A percentile compares a stretch with the other conserved stretches of the same genome.
Evolutionary conservation across 1,140 invertebrate genomes (phyloP).

Genomic region (Drosophila sturtevanti): DNA sequence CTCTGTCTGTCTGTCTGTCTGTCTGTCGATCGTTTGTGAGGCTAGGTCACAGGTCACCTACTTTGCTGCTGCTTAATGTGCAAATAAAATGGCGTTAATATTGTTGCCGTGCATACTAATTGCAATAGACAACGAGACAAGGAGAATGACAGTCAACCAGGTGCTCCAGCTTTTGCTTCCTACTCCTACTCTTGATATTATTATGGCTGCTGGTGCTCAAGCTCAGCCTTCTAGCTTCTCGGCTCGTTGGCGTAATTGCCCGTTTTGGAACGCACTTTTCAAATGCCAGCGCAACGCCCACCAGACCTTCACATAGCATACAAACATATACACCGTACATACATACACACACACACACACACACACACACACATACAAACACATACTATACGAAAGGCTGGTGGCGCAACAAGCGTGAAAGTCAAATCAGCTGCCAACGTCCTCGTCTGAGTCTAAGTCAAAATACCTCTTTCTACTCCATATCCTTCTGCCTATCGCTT

Average conservation of each 20-base stretch:
- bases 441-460: conserved; percentile 15
- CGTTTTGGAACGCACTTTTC: conserved; percentile 39
- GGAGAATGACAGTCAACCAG: not conserved
- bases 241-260: conserved; percentile 37
- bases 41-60: conserved; percentile 47
- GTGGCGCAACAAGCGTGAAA: conserved; percentile 61
- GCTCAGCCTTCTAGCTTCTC: conserved; percentile 2
- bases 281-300: conserved; percentile 11
- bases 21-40: conserved; percentile 8
- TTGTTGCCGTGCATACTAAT: conserved; percentile 70
- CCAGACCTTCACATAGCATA: not conserved
- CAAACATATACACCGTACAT: not conserved
- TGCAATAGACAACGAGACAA: conserved; percentile 36
- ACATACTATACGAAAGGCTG: not conserved
- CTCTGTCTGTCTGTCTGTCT: not conserved
- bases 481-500: no score
- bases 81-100: conserved; percentile 71
- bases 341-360: not conserved
- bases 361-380: not conserved
- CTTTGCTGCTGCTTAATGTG: conserved; percentile 55
- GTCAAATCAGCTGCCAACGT: conserved; percentile 66
- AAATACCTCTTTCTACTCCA: no score
- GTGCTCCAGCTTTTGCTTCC: not conserved
- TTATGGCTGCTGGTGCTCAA: not conserved
- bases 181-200: not conserved